A percentile compares a stretch with the other conserved stretches of the same genome.
These are phyloP conservation scores for Pilophorus perplexus DNA, from an alignment of 2,888 invertebrate genomes.

Conservation along the genomic window DNA sequence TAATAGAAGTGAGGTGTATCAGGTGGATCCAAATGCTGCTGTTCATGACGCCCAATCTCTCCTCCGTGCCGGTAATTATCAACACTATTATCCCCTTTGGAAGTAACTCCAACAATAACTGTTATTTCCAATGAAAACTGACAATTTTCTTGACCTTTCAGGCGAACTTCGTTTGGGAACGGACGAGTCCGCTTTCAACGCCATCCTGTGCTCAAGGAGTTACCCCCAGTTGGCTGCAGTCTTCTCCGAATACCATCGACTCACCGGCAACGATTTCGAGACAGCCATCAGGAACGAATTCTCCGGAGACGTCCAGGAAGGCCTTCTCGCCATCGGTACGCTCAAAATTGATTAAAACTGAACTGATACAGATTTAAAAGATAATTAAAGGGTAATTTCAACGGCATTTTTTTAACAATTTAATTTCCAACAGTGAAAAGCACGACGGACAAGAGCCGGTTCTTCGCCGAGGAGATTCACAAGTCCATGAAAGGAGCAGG, in stretches of 20 bases:
- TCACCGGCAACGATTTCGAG: conserved; percentile 77
- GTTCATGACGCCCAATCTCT: conserved; percentile 77
- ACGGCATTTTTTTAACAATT: neutral
- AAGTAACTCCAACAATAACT: neutral
- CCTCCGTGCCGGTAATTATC: conserved; percentile 66
- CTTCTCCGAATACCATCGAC: conserved; percentile 69
- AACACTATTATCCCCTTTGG: neutral
- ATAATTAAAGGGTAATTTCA: neutral
- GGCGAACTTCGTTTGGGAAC: conserved; percentile 68
- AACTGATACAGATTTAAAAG: neutral
- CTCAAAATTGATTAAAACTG: neutral
- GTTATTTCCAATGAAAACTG: neutral
- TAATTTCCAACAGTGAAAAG: conserved; percentile 62
- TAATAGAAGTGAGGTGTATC: conserved; percentile 75
- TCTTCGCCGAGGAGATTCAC: conserved; percentile 82
- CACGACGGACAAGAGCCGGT: conserved; percentile 73
- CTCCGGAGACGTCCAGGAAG: conserved; percentile 77
- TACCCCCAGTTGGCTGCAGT: conserved; percentile 62
- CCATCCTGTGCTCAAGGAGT: conserved; percentile 76
- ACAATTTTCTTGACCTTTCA: conserved; percentile 47
- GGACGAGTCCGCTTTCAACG: conserved; percentile 82
- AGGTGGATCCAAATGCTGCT: conserved; percentile 68
- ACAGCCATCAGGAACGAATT: conserved; percentile 79
- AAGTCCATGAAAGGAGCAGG: conserved; percentile 88
- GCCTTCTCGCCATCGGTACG: conserved; percentile 70